Evolutionary conservation across 2,888 invertebrate species (phyloP).

Genomic region (Sarcophaga variegata): DNA sequence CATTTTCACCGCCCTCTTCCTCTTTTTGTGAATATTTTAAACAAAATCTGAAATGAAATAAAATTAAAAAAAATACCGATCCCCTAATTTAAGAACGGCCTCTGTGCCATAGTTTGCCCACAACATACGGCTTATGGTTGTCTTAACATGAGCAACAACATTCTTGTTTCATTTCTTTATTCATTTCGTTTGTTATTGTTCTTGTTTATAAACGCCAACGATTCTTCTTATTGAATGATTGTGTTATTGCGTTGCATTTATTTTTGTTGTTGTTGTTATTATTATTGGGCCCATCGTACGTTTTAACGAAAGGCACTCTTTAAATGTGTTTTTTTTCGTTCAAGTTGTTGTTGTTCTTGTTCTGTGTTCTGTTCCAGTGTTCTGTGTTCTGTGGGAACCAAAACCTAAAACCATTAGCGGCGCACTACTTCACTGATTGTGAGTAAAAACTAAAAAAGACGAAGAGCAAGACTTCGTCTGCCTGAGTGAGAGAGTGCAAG

Average conservation of each 20-base stretch:
- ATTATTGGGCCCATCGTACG: no score
- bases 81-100: neutral
- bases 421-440: neutral
- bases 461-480: neutral
- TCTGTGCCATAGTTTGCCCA: slow-evolving; percentile 46
- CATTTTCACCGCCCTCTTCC: no score
- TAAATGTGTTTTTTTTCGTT: neutral
- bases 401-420: slow-evolving; percentile 28
- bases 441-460: neutral
- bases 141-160: neutral
- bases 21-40: no score
- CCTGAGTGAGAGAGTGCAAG: slow-evolving; percentile 20
- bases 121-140: neutral
- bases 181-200: neutral
- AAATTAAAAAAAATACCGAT: no score
- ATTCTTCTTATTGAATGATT: slow-evolving; percentile 43
- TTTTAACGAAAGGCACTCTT: no score
- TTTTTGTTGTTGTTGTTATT: neutral
- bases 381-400: slow-evolving; percentile 65
- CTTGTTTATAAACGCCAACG: slow-evolving; percentile 44
- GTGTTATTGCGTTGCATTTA: slow-evolving; percentile 35
- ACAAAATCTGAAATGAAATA: no score
- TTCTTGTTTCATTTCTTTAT: no score
- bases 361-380: slow-evolving; percentile 36
- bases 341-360: slow-evolving; percentile 14